These are phyloP conservation scores for Chaitophorus viminalis DNA, from an alignment of 2,888 invertebrate species.

Conservation along the genomic window DNA sequence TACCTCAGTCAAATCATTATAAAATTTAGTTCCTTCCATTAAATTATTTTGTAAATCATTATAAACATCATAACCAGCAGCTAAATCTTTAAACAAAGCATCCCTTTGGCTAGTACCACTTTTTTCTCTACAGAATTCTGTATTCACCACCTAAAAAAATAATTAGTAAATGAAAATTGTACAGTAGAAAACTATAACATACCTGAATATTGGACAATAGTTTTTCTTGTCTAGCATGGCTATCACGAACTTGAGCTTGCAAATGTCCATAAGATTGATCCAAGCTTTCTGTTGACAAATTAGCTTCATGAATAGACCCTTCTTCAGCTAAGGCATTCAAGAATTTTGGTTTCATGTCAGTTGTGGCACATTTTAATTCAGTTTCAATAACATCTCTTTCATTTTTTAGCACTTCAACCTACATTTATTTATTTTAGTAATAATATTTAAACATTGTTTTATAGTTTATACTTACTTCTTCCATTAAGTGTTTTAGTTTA, in stretches of 20 bases:
- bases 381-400: constrained; percentile 91
- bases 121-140: constrained; percentile 73
- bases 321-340: constrained; percentile 79
- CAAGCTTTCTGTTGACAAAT: constrained; percentile 77
- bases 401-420: constrained; percentile 86
- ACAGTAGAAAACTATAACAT: constrained; percentile 65
- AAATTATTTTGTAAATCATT: constrained; percentile 91
- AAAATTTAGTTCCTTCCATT: constrained; percentile 95
- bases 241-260: constrained; percentile 81
- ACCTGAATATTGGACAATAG: constrained; percentile 77
- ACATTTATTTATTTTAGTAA: constrained; percentile 41
- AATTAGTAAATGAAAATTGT: constrained; percentile 32
- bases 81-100: constrained; percentile 82
- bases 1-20: constrained; percentile 89
- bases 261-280: constrained; percentile 81
- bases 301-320: constrained; percentile 82
- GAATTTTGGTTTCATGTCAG: constrained; percentile 86
- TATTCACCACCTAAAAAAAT: constrained; percentile 70
- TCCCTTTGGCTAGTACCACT: constrained; percentile 76
- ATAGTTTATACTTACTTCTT: constrained; percentile 71
- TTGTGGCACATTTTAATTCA: constrained; percentile 81
- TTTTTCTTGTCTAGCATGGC: constrained; percentile 77
- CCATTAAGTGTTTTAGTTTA: constrained; percentile 81
- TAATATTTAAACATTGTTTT: constrained; percentile 24
- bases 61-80: constrained; percentile 91